Base-by-base conservation (phyloP, 2,113 vertebrate genomes). In the Heloderma charlesbogerti region DNA sequence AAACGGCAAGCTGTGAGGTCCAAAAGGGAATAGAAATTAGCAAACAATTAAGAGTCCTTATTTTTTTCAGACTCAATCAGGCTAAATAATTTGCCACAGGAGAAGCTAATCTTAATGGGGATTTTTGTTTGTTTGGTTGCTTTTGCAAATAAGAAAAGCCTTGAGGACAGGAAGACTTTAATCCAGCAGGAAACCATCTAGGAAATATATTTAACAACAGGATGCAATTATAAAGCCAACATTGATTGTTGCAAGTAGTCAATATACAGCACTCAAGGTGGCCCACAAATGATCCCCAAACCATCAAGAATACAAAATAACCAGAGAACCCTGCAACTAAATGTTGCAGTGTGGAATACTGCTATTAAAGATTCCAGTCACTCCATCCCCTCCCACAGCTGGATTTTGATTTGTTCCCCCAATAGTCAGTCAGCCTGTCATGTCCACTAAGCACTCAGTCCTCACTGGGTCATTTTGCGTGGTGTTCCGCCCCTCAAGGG, bases 151-250 rank as follows among this genome's bases (percentile, higher is more conserved):
- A 29, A 29, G 74, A 93, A 84, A 94, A 67, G 45, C 66, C 78
- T 91, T 88, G 74, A 92, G 77, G 91, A 90, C 37, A 66, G 84
- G 92, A 92, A 31, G 90, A 91, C 66, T 75, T 67, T 77, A 66
- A 67, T 77, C 54, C 54, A 40, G 67, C 15, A 25, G 57, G 16
- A 82, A 87, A n/a, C 22, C 45, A 57, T 66, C 16, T 13, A 43
- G n/a, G 77, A 88, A 88, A 88, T 74, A 87, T 88, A 93, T 86
- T 43, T 87, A 75, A 79, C 86, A 87, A 89, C 0, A 0, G 88
- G 75, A 51, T 95, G 43, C 88, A 93, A 94, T 95, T 96, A 92
- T 86, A 93, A 82, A 86, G 43, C 87, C 90, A 66, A 91, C 88
- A 90, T 88, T 89, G 93, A 74, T 92, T 94, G 87, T 88, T 91